Evolutionary conservation across 2,888 invertebrate genomes (phyloP).

Genomic region (Epirrhoe tristata): DNA sequence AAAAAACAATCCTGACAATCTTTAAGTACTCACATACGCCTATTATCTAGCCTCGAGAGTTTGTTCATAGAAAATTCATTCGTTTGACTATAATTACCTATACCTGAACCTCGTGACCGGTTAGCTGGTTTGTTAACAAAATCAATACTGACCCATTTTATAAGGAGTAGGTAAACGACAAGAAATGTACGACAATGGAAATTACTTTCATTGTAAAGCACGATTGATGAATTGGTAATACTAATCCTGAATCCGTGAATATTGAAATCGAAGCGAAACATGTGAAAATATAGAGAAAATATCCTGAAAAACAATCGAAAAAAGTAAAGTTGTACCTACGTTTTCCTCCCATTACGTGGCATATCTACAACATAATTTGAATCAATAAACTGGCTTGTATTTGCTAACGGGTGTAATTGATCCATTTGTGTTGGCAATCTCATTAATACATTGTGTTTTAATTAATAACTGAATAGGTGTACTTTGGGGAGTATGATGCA

Average conservation of each 20-base stretch:
- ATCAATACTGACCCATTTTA: slow-evolving; percentile 54
- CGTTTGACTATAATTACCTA: slow-evolving; percentile 39
- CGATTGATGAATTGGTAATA: slow-evolving; percentile 33
- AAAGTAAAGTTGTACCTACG: too few species aligned
- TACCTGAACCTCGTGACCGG: slow-evolving; percentile 41
- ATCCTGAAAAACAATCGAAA: too few species aligned
- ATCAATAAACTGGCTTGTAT: slow-evolving; percentile 52
- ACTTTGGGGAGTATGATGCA: slow-evolving; percentile 44
- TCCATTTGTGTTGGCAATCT: slow-evolving; percentile 57
- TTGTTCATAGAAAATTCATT: slow-evolving; percentile 26
- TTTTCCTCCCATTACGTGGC: too few species aligned
- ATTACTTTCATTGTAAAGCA: slow-evolving; percentile 36
- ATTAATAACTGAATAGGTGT: slow-evolving; percentile 65
- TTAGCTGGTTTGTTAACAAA: slow-evolving; percentile 44
- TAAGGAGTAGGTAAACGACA: slow-evolving; percentile 31
- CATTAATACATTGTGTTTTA: slow-evolving; percentile 62
- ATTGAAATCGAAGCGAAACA: not conserved
- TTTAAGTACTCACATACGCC: too few species aligned
- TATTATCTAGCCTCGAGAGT: slow-evolving; percentile 12
- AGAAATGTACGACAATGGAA: slow-evolving; percentile 40
- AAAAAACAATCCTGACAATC: too few species aligned
- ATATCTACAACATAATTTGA: slow-evolving; percentile 49
- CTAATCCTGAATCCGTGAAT: not conserved
- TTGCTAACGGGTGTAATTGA: slow-evolving; percentile 60
- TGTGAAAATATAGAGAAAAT: not conserved